Evolutionary conservation across 1,140 invertebrate genomes (phyloP).

Genomic region (Camponotus pennsylvanicus): DNA sequence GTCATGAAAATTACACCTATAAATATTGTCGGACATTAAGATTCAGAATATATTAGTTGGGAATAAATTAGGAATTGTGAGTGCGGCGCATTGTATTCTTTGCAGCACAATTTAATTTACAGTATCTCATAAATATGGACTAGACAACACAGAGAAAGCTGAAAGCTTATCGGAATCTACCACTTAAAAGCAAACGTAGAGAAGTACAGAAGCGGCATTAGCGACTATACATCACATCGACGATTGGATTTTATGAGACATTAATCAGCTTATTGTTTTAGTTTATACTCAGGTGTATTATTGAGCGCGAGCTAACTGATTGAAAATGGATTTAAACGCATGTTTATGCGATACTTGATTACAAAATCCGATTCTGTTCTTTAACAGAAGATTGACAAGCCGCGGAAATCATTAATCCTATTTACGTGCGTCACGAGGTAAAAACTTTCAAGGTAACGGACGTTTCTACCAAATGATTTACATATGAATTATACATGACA

Average conservation of each 20-base stretch:
- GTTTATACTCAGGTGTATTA: background rate
- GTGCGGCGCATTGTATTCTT: background rate
- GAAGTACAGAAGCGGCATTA: conserved; percentile 9
- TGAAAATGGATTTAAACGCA: background rate
- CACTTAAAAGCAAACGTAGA: conserved; percentile 3
- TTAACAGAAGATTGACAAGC: too few relatives aligned
- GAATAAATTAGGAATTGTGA: background rate
- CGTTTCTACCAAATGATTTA: conserved; percentile 25
- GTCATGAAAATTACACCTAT: background rate
- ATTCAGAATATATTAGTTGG: background rate
- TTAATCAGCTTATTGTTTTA: conserved; percentile 6
- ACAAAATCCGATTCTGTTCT: background rate
- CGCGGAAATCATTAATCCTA: background rate
- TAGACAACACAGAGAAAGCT: conserved; percentile 19
- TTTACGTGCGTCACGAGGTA: background rate
- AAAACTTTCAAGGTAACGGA: conserved; percentile 14
- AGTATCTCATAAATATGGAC: conserved; percentile 27
- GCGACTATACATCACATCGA: background rate
- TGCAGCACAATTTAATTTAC: background rate
- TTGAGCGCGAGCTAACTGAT: background rate
- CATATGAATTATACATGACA: conserved; percentile 64
- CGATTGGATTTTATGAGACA: conserved; percentile 20
- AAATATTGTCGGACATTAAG: background rate
- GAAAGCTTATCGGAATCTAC: conserved; percentile 22
- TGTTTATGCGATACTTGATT: background rate